Percentiles rank a stretch among this genome's conserved stretches.
These are phyloP conservation scores for Atherinosoma microstoma DNA, from an alignment of 2,797 vertebrate genomes.

Conservation along the genomic window DNA sequence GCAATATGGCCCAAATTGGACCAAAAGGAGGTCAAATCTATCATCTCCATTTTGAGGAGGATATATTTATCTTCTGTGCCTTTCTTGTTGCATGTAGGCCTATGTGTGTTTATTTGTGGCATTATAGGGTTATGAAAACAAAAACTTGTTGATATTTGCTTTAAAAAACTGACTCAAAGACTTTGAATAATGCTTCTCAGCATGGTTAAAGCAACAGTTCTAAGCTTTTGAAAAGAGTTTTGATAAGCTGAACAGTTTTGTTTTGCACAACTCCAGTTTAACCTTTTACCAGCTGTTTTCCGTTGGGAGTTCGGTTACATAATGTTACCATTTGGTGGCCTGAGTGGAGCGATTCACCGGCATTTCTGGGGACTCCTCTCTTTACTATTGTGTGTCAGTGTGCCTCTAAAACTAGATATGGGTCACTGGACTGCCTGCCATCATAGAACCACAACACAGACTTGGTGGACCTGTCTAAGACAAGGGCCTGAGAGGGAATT, in stretches of 20 bases:
- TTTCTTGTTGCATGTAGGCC: not conserved
- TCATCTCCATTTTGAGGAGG: constrained; percentile 16
- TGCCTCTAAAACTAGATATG: constrained; percentile 69
- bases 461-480: constrained; percentile 74
- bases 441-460: constrained; percentile 62
- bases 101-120: not conserved
- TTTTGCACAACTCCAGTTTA: not conserved
- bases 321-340: constrained; percentile 18
- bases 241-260: not conserved
- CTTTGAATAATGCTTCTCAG: not conserved
- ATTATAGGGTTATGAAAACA: not conserved
- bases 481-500: constrained; percentile 79
- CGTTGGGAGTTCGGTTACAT: constrained; percentile 3
- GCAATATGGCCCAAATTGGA: constrained; percentile 29
- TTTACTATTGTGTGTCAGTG: constrained; percentile 76
- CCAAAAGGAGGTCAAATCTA: constrained; percentile 29
- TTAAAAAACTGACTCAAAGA: not conserved
- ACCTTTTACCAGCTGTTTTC: constrained; percentile 4
- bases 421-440: constrained; percentile 78
- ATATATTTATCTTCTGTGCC: not conserved
- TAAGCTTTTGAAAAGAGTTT: not conserved
- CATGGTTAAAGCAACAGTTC: not conserved
- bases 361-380: constrained; percentile 59
- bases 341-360: not conserved
- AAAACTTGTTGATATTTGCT: not conserved